These are phyloP conservation scores for Aphaenogaster rudis DNA, from an alignment of 1,140 invertebrate species.

Conservation along the genomic window DNA sequence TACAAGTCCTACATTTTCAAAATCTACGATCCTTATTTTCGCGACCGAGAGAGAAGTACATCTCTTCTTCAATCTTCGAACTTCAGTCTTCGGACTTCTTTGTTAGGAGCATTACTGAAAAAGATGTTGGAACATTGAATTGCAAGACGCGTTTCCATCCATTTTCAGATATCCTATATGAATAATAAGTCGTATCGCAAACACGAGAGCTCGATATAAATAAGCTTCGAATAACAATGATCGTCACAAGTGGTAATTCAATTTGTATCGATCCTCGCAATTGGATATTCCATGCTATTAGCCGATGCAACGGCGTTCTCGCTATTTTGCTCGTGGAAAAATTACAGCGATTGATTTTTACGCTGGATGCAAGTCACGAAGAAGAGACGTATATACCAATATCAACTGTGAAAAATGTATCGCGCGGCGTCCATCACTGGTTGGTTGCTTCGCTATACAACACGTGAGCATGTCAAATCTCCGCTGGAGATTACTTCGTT, in stretches of 20 bases:
- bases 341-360: conserved; percentile 67
- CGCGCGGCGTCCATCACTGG: conserved; percentile 51
- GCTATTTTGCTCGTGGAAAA: conserved; percentile 26
- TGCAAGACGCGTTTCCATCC: not conserved
- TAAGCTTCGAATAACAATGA: conserved; percentile 27
- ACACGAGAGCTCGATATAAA: conserved; percentile 29
- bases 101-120: not conserved
- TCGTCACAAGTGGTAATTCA: conserved; percentile 41
- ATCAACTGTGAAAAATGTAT: conserved; percentile 68
- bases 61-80: not conserved
- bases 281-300: conserved; percentile 25
- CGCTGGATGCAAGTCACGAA: conserved; percentile 47
- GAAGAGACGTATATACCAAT: conserved; percentile 44
- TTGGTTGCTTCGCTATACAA: conserved; percentile 41
- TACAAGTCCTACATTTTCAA: not conserved
- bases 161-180: not conserved
- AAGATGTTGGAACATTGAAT: not conserved
- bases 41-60: not conserved
- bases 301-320: conserved; percentile 48
- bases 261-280: conserved; percentile 30
- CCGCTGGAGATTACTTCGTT: conserved; percentile 75
- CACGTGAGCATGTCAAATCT: conserved; percentile 72
- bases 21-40: conserved; percentile 1
- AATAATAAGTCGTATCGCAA: conserved; percentile 13
- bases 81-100: not conserved